A percentile compares a stretch with the other conserved stretches of the same genome.
Evolutionary conservation across 2,888 invertebrate genomes (phyloP).

Genomic region (Yponomeuta sedellus): DNA sequence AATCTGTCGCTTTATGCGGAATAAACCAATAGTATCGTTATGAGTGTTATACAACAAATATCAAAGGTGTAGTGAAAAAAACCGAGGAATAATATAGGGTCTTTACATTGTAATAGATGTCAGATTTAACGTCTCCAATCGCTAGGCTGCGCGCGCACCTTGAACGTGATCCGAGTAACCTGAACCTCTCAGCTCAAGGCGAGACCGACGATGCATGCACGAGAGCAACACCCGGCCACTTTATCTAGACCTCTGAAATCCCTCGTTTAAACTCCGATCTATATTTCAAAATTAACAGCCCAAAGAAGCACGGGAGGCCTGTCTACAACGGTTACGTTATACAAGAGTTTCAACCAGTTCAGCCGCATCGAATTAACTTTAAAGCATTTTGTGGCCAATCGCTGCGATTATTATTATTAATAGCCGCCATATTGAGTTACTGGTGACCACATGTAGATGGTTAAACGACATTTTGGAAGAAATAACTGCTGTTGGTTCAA

Average conservation of each 20-base stretch:
- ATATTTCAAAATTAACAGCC: conserved; percentile 30
- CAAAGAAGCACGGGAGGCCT: conserved; percentile 41
- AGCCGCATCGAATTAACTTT: conserved; percentile 70
- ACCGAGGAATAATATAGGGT: background rate
- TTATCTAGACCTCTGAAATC: conserved; percentile 44
- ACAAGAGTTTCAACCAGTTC: conserved; percentile 53
- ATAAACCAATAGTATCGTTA: background rate
- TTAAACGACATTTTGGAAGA: conserved; percentile 4
- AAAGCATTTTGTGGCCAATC: conserved; percentile 70
- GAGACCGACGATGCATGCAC: conserved; percentile 53
- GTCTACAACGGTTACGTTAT: conserved; percentile 50
- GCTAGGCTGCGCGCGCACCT: conserved; percentile 56
- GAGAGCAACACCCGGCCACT: conserved; percentile 43
- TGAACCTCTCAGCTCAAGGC: conserved; percentile 68
- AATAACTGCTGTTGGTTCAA: background rate
- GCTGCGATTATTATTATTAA: conserved; percentile 67
- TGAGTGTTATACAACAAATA: background rate
- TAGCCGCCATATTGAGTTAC: conserved; percentile 54
- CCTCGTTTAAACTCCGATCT: conserved; percentile 34
- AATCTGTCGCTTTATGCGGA: conserved; percentile 16
- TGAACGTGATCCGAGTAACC: conserved; percentile 73
- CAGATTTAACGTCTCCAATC: conserved; percentile 42
- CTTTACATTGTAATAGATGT: conserved; percentile 36
- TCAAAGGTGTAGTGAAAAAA: background rate
- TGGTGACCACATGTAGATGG: conserved; percentile 31